phyloP scores from a whole-genome alignment of 2,888 invertebrate species.

The Meandrusa payeni region DNA sequence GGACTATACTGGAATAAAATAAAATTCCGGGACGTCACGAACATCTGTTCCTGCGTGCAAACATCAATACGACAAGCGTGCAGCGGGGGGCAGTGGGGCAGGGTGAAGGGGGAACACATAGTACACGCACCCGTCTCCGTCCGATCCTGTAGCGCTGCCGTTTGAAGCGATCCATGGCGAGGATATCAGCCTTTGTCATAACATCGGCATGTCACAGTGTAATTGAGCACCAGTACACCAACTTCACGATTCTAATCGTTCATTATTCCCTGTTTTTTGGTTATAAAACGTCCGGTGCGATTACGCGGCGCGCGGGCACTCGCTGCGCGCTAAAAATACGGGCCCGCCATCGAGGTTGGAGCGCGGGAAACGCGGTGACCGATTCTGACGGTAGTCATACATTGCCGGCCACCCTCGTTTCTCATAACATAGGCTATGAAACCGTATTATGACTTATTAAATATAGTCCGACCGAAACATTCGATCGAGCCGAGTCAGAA shows the following conservation, averaged over 20 bases:
- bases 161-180: slow-evolving; percentile 61
- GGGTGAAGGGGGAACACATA: background rate
- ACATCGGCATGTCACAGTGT: slow-evolving; percentile 56
- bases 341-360: slow-evolving; percentile 30
- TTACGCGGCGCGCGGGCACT: slow-evolving; percentile 47
- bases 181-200: slow-evolving; percentile 64
- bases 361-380: slow-evolving; percentile 33
- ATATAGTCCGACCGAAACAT: too few relatives aligned
- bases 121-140: slow-evolving; percentile 50
- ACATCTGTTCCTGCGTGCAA: slow-evolving; percentile 15
- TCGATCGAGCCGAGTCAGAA: too few relatives aligned
- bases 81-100: background rate
- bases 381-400: slow-evolving; percentile 24
- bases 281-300: slow-evolving; percentile 32
- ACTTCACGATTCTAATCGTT: slow-evolving; percentile 31
- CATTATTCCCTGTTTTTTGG: slow-evolving; percentile 34
- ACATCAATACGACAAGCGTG: background rate
- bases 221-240: slow-evolving; percentile 25
- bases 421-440: too few relatives aligned
- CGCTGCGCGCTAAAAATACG: slow-evolving; percentile 70
- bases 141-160: slow-evolving; percentile 56
- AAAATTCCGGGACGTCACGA: slow-evolving; percentile 1
- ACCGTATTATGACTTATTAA: too few relatives aligned
- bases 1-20: background rate
- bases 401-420: slow-evolving; percentile 32